Percentiles rank a stretch among this genome's conserved stretches.
phyloP scores from a whole-genome alignment of 2,888 invertebrate species.

The Neocrepidodera transversa region DNA sequence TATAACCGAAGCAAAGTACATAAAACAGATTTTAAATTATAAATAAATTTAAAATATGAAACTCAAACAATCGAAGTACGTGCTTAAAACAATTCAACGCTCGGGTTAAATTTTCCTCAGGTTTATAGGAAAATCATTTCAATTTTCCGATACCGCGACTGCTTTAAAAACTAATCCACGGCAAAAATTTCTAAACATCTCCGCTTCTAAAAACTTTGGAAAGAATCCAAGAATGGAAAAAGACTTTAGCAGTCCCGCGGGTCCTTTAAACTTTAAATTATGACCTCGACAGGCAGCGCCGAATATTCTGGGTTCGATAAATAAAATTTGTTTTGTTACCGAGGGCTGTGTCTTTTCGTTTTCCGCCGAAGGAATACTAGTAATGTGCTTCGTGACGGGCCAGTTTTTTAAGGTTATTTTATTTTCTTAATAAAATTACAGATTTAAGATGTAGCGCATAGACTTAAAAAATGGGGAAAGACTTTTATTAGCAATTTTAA shows the following conservation, averaged over 20 bases:
- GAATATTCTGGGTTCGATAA: neutral
- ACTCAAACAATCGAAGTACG: too few relatives aligned
- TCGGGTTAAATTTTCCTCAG: neutral
- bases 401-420: too few relatives aligned
- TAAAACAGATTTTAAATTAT: too few relatives aligned
- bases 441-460: too few relatives aligned
- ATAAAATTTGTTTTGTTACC: constrained; percentile 7
- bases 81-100: neutral
- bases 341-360: too few relatives aligned
- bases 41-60: too few relatives aligned
- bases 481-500: too few relatives aligned
- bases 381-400: too few relatives aligned
- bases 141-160: constrained; percentile 1
- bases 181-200: constrained; percentile 10
- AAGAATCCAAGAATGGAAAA: constrained; percentile 25
- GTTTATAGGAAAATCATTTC: constrained; percentile 11
- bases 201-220: constrained; percentile 28
- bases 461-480: too few relatives aligned
- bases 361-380: too few relatives aligned
- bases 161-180: constrained; percentile 11
- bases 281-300: constrained; percentile 13
- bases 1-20: too few relatives aligned
- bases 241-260: constrained; percentile 19
- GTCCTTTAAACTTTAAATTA: constrained; percentile 32
- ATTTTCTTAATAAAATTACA: too few relatives aligned